phyloP scores from a whole-genome alignment of 2,888 invertebrate species.

The Zhuqinia jingwanae region DNA sequence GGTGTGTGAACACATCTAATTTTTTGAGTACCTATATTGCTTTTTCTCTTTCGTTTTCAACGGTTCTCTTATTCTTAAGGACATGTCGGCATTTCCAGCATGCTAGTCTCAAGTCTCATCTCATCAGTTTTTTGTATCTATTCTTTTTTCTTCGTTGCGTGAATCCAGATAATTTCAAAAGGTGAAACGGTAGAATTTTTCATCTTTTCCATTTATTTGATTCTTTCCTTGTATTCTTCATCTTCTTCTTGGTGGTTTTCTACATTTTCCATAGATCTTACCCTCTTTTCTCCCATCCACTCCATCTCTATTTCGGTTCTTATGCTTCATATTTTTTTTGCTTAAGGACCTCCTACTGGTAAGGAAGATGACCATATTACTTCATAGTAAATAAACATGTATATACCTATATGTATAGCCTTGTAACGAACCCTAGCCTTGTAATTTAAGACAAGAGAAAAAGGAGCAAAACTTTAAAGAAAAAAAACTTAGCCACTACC shows the following conservation, averaged over 20 bases:
- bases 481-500: slow-evolving; percentile 56
- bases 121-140: background rate
- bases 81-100: background rate
- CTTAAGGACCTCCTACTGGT: slow-evolving; percentile 58
- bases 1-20: background rate
- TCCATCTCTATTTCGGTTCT: background rate
- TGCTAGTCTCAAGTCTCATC: background rate
- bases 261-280: slow-evolving; percentile 34
- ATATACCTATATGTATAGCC: background rate
- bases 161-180: slow-evolving; percentile 59
- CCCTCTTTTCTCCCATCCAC: background rate
- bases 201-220: slow-evolving; percentile 40
- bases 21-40: background rate
- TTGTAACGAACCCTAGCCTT: background rate
- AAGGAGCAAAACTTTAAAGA: slow-evolving; percentile 33
- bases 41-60: background rate
- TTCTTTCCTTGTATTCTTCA: slow-evolving; percentile 15
- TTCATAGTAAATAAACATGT: no score
- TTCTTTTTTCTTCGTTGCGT: slow-evolving; percentile 46
- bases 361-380: slow-evolving; percentile 54
- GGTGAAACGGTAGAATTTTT: slow-evolving; percentile 58
- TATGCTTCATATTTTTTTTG: background rate
- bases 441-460: background rate
- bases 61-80: background rate
- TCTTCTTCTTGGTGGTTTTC: slow-evolving; percentile 60